Evolutionary conservation across 37 sponge, comb jelly and placozoan genomes (phyloP).

Genomic region (Aplysina aerophoba): DNA sequence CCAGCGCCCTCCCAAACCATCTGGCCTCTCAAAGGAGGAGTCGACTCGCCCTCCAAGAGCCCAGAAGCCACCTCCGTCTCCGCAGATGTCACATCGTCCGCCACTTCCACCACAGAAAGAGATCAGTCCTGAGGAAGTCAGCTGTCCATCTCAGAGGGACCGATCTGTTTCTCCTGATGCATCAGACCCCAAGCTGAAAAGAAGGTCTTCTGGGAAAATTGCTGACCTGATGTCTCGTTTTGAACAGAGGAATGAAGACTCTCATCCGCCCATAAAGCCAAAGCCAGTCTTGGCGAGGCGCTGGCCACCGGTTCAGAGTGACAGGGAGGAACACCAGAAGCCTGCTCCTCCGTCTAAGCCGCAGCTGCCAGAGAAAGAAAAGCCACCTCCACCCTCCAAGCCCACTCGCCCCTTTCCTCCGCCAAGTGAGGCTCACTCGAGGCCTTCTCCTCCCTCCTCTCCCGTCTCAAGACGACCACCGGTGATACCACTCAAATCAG

Average conservation of each 20-base stretch:
- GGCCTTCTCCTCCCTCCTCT: too few species aligned
- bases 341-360: background rate
- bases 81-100: background rate
- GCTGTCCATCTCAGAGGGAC: background rate
- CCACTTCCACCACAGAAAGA: background rate
- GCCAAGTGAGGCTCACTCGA: too few species aligned
- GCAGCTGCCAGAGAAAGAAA: background rate
- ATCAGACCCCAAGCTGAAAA: background rate
- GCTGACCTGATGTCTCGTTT: background rate
- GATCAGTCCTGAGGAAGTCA: background rate
- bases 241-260: background rate
- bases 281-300: background rate
- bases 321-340: background rate
- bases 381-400: too few species aligned
- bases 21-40: background rate
- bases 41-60: background rate
- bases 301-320: background rate
- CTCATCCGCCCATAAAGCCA: background rate
- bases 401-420: too few species aligned
- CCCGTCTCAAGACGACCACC: too few species aligned
- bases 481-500: too few species aligned
- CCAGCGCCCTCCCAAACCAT: background rate
- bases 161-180: background rate
- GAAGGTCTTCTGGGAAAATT: constrained; percentile 1
- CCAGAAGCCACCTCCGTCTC: background rate